phyloP scores from a whole-genome alignment of 2,113 vertebrate genomes.

The Psammodynastes pulverulentus region DNA sequence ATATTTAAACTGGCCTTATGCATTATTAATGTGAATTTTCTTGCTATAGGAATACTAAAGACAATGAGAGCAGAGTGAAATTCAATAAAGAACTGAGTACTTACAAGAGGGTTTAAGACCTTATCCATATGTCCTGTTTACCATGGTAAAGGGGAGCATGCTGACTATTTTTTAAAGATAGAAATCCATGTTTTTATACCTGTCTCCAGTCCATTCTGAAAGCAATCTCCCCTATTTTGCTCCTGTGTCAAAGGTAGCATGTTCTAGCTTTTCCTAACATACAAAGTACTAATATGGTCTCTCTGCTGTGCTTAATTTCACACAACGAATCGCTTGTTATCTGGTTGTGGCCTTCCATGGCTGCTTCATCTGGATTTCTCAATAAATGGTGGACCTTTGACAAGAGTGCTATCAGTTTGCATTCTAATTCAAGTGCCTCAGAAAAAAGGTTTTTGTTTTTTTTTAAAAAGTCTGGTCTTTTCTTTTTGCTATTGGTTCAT shows the following conservation, averaged over 20 bases:
- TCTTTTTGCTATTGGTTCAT: neutral
- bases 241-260: neutral
- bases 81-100: neutral
- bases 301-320: neutral
- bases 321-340: neutral
- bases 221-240: neutral
- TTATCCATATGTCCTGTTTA: neutral
- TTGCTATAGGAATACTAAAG: accelerated
- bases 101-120: neutral
- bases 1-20: neutral
- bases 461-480: no score
- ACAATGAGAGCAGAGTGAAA: neutral
- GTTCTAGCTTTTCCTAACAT: neutral
- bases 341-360: neutral
- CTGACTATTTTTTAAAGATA: neutral
- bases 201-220: neutral
- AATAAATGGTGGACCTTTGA: neutral
- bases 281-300: neutral
- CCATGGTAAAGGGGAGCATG: neutral
- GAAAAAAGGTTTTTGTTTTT: no score
- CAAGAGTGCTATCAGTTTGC: neutral
- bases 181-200: neutral
- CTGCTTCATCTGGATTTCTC: neutral
- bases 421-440: neutral
- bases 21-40: neutral